Evolutionary conservation across 2,888 invertebrate species (phyloP), one percentile per base, ranked within the genome.

Genomic region (Diplazon laetatorius): DNA sequence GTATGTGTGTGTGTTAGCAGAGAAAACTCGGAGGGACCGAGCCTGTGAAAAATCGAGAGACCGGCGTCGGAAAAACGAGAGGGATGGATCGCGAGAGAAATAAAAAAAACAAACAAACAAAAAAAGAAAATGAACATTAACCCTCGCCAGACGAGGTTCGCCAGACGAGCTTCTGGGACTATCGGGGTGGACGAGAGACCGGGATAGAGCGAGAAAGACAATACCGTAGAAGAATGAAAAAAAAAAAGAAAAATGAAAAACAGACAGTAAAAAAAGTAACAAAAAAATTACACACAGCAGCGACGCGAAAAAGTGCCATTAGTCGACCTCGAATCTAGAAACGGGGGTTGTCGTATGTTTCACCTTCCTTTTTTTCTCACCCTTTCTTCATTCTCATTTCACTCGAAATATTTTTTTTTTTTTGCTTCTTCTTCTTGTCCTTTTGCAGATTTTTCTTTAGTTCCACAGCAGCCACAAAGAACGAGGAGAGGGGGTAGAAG

Each of bases 271-370:
- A 30, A 55, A 14, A 35, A 16, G n/a, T n/a, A n/a, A n/a, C n/a
- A n/a, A n/a, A n/a, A 48, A 60, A 75, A 62, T 52, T 50, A 66
- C n/a, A 60, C 55, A 59, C 39, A 35, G 60, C 42, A 55, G 46
- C 44, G 48, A 63, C 22, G 78, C 66, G 57, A 76, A 72, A 78
- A 78, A 76, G 71, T 71, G 68, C 76, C 76, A 78, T 78, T 76
- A 72, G 78, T 59, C 66, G 62, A 62, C 65, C 52, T 52, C 39
- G 75, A 70, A 71, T 76, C 75, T 42, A 39, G 62, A 72, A 46
- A 42, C 25, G 65, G 46, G 50, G 50, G 20, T 65, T 35, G 42
- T 42, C 44, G 50, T 62, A 25, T 66, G 60, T 52, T 69, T 69
- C 37, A 55, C 25, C 35, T 3, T 4, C 66, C 69, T 52, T 57